phyloP scores from a whole-genome alignment of 2,113 vertebrate species.

The Hypomesus transpacificus region DNA sequence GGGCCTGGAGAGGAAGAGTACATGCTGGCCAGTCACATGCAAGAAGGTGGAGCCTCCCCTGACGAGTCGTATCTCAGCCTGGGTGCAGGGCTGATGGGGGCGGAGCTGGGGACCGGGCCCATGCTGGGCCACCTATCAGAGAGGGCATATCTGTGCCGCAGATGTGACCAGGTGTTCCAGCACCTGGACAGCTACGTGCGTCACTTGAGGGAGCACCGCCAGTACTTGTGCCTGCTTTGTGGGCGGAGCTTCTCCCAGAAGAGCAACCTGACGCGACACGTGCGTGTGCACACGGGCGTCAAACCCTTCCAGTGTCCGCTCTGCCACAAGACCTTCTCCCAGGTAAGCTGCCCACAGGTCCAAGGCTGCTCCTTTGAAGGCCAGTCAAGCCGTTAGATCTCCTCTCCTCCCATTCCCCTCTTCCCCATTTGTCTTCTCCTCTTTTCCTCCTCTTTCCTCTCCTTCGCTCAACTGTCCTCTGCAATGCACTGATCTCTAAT shows the following conservation, averaged over 20 bases:
- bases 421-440: too few relatives aligned
- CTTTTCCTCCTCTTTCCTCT: too few relatives aligned
- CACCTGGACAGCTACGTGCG: slow-evolving; percentile 82
- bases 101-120: not conserved
- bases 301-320: slow-evolving; percentile 84
- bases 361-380: too few relatives aligned
- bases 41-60: slow-evolving; percentile 3
- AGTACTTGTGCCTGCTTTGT: slow-evolving; percentile 82
- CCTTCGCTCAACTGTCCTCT: too few relatives aligned
- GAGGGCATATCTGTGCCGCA: slow-evolving; percentile 72
- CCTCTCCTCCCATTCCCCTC: too few relatives aligned
- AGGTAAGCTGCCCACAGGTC: too few relatives aligned
- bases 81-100: slow-evolving; percentile 4
- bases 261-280: slow-evolving; percentile 81
- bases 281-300: slow-evolving; percentile 79
- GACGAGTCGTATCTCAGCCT: not conserved
- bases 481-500: too few relatives aligned
- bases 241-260: slow-evolving; percentile 82
- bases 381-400: too few relatives aligned
- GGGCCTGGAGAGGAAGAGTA: slow-evolving; percentile 13
- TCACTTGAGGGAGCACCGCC: slow-evolving; percentile 85
- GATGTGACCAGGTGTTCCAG: slow-evolving; percentile 82
- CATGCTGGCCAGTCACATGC: slow-evolving; percentile 11
- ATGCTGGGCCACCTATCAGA: slow-evolving; percentile 16
- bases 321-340: slow-evolving; percentile 82